A percentile compares a stretch with the other conserved stretches of the same genome.
These are phyloP conservation scores for Nothobranchius kuhntae DNA, from an alignment of 2,113 vertebrate genomes.

Conservation along the genomic window DNA sequence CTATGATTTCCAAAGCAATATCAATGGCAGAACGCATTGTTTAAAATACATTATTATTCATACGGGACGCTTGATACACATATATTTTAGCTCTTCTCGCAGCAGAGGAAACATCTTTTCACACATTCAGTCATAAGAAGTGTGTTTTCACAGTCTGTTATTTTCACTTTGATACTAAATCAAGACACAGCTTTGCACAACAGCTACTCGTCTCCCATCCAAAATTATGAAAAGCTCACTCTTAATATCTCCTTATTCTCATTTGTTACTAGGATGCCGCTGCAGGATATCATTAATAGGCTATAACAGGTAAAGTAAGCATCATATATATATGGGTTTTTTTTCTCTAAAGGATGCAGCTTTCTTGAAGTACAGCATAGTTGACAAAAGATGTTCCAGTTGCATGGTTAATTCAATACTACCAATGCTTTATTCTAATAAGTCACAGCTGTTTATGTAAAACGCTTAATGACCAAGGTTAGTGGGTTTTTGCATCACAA, in stretches of 20 bases:
- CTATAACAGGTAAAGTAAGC: too few relatives aligned
- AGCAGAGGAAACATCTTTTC: conserved; percentile 10
- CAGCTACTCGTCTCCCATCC: background rate
- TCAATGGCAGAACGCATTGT: conserved; percentile 30
- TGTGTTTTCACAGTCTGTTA: background rate
- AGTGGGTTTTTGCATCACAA: background rate
- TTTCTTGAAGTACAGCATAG: too few relatives aligned
- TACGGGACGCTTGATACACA: conserved; percentile 11
- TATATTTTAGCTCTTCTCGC: conserved; percentile 12
- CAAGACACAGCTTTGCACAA: background rate
- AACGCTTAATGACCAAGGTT: too few relatives aligned
- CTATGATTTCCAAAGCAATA: conserved; percentile 23
- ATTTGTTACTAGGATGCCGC: background rate
- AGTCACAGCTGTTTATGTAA: too few relatives aligned
- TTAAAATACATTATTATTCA: conserved; percentile 44
- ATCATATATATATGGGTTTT: too few relatives aligned
- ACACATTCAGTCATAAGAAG: conserved; percentile 2
- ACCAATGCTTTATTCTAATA: too few relatives aligned
- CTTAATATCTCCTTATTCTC: background rate
- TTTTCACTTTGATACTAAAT: background rate
- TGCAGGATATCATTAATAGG: too few relatives aligned
- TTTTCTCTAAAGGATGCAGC: too few relatives aligned
- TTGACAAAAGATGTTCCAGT: background rate
- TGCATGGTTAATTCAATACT: background rate
- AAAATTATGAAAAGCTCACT: background rate